These are phyloP conservation scores for Phenganax subtilis DNA, from an alignment of 92 coral and sea anemone species.

Conservation along the genomic window DNA sequence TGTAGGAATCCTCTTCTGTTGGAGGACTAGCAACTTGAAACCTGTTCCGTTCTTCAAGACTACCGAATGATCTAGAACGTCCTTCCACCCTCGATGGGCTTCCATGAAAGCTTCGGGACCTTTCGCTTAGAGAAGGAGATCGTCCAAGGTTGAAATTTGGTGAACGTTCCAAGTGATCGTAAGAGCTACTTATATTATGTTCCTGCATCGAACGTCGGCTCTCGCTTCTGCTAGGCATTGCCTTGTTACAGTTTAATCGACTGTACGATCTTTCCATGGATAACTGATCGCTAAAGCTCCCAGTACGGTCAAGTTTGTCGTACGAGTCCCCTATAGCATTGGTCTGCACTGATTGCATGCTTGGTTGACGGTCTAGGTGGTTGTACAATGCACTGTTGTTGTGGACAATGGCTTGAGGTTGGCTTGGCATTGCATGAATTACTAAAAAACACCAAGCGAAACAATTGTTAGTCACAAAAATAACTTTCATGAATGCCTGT, in stretches of 20 bases:
- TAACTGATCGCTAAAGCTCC: slow-evolving; percentile 9
- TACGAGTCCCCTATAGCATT: slow-evolving; percentile 4
- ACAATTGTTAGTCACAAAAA: background rate
- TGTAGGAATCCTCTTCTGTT: slow-evolving; percentile 25
- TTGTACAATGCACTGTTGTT: slow-evolving; percentile 24
- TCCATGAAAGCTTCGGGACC: background rate
- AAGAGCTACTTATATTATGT: slow-evolving; percentile 10
- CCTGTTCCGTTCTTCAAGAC: slow-evolving; percentile 23
- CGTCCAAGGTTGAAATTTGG: background rate
- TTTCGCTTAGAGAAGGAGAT: too few relatives aligned
- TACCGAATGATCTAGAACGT: slow-evolving; percentile 19
- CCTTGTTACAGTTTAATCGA: slow-evolving; percentile 14
- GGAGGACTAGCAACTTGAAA: slow-evolving; percentile 27
- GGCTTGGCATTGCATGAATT: slow-evolving; percentile 11
- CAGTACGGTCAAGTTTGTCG: slow-evolving; percentile 19
- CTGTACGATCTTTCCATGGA: slow-evolving; percentile 31
- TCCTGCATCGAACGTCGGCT: slow-evolving; percentile 5
- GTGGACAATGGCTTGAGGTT: slow-evolving; percentile 15
- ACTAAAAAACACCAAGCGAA: background rate
- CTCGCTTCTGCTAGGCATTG: background rate
- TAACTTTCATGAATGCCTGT: background rate
- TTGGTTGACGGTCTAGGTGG: slow-evolving; percentile 22
- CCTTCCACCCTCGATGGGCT: slow-evolving; percentile 4
- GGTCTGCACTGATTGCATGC: background rate
- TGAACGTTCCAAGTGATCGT: slow-evolving; percentile 23